Conservation (phyloP, 2,888 invertebrate species). For the Crepidodera aurea region DNA sequence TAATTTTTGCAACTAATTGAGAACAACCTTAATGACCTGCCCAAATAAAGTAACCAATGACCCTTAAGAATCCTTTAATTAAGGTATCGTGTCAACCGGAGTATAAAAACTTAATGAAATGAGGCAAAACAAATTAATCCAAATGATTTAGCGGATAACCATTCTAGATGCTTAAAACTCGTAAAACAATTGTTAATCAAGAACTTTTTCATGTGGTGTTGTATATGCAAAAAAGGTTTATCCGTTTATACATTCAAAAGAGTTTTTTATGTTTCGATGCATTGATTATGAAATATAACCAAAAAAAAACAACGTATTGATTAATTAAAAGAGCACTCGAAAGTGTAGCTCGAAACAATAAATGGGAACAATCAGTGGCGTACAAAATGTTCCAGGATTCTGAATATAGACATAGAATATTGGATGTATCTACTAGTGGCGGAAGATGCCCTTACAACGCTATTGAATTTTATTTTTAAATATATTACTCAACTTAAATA, state of each 20-base stretch:
- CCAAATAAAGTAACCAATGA: too few species aligned
- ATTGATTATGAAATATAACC: conserved; percentile 34
- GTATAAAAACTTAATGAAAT: neutral
- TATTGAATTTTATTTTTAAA: too few species aligned
- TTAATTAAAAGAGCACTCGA: conserved; percentile 32
- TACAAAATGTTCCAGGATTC: too few species aligned
- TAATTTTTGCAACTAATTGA: too few species aligned
- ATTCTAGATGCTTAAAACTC: conserved; percentile 4
- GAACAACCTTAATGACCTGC: too few species aligned
- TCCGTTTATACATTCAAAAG: conserved; percentile 28
- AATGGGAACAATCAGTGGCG: conserved; percentile 5
- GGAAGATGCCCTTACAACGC: too few species aligned
- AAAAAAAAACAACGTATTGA: conserved; percentile 31
- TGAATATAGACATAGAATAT: neutral
- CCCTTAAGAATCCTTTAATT: too few species aligned
- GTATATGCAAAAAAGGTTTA: conserved; percentile 21
- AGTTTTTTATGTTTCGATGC: conserved; percentile 28
- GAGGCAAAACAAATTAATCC: conserved; percentile 1
- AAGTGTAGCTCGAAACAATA: conserved; percentile 31
- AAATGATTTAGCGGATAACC: conserved; percentile 6
- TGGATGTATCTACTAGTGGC: neutral
- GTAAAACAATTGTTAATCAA: conserved; percentile 12
- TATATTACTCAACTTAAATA: too few species aligned
- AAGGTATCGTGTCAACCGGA: neutral
- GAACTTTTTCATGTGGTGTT: conserved; percentile 25